Evolutionary conservation across 1,140 invertebrate species (phyloP).

Genomic region (Arctopsyche grandis): DNA sequence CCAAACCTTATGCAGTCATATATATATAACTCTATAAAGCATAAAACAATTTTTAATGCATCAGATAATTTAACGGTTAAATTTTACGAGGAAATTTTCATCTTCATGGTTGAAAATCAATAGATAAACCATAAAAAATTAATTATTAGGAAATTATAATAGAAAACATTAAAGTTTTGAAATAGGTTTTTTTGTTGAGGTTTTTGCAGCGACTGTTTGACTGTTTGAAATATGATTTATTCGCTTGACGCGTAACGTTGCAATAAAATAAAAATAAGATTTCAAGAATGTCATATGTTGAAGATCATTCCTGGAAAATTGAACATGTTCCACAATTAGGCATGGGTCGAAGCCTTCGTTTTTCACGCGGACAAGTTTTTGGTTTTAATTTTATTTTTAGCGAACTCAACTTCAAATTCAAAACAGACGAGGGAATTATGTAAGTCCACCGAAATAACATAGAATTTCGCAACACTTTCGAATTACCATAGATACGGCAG

Average conservation of each 20-base stretch:
- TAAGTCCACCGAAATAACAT: too few species aligned
- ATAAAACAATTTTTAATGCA: neutral
- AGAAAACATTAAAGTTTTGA: too few species aligned
- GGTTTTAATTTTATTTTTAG: too few species aligned
- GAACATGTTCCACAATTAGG: neutral
- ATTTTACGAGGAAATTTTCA: too few species aligned
- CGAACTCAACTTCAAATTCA: neutral
- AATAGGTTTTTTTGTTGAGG: too few species aligned
- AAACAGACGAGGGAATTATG: neutral
- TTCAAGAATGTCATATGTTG: too few species aligned
- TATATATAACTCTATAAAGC: neutral
- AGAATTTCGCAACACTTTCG: too few species aligned
- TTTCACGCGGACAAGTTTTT: neutral
- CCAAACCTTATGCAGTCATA: neutral
- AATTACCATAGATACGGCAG: too few species aligned
- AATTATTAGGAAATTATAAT: too few species aligned
- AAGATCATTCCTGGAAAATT: neutral
- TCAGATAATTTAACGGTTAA: too few species aligned
- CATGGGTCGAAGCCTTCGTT: neutral
- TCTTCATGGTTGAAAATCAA: too few species aligned
- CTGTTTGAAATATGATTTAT: constrained; percentile 1
- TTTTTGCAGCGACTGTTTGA: neutral
- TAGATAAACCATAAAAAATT: too few species aligned
- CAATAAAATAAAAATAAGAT: neutral
- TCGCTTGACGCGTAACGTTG: neutral